Percentiles rank a stretch among this genome's conserved stretches.
phyloP scores from a whole-genome alignment of 2,113 vertebrate species.

The Redunca redunca region DNA sequence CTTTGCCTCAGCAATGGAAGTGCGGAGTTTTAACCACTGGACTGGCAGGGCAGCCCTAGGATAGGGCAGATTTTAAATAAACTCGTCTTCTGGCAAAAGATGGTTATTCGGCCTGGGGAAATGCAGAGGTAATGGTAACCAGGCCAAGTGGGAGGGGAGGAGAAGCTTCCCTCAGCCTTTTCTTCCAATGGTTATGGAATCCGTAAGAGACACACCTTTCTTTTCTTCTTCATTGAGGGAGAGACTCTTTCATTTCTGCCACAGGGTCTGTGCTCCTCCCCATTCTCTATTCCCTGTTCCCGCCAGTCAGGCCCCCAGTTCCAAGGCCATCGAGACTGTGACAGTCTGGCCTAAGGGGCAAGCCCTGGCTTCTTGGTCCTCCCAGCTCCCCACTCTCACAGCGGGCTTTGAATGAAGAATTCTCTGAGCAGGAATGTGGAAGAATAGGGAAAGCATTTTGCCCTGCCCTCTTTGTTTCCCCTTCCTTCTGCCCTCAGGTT shows the following conservation, averaged over 20 bases:
- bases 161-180: not conserved
- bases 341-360: not conserved
- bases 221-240: not conserved
- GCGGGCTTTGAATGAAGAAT: not conserved
- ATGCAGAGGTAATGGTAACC: not conserved
- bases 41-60: not conserved
- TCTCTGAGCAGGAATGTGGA: not conserved
- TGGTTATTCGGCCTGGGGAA: not conserved
- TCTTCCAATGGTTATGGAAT: not conserved
- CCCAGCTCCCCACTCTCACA: not conserved
- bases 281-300: fast-evolving
- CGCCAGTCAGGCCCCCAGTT: not conserved
- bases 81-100: not conserved
- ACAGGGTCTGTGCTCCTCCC: not conserved
- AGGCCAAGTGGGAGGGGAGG: not conserved
- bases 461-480: not conserved
- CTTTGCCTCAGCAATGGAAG: not conserved
- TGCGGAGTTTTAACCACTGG: not conserved
- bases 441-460: not conserved
- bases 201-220: not conserved
- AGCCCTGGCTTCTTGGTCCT: not conserved
- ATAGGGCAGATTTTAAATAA: not conserved
- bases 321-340: not conserved
- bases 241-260: not conserved
- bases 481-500: not conserved